A percentile compares a stretch with the other conserved stretches of the same genome.
Evolutionary conservation across 1,140 invertebrate genomes (phyloP).

Genomic region (Drosophila sp.): DNA sequence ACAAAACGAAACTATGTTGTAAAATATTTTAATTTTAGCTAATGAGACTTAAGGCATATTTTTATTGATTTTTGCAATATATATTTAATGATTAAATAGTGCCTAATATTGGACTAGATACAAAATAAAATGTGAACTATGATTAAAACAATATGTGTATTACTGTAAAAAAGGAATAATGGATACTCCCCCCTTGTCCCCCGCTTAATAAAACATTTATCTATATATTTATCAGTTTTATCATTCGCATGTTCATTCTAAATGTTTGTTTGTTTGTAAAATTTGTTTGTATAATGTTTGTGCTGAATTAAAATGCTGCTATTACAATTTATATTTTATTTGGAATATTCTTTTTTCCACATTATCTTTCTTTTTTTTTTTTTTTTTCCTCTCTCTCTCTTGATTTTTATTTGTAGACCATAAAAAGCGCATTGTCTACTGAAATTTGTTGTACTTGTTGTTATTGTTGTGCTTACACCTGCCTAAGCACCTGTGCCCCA

Average conservation of each 20-base stretch:
- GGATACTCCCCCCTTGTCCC: slow-evolving; percentile 1
- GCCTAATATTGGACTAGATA: slow-evolving; percentile 62
- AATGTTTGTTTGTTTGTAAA: slow-evolving; percentile 27
- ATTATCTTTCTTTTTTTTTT: slow-evolving; percentile 43
- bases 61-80: slow-evolving; percentile 77
- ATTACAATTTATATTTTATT: slow-evolving; percentile 43
- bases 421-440: slow-evolving; percentile 70
- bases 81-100: slow-evolving; percentile 70
- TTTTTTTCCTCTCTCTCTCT: slow-evolving; percentile 40
- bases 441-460: slow-evolving; percentile 72
- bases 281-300: slow-evolving; percentile 44
- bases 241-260: slow-evolving; percentile 58
- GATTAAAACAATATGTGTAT: slow-evolving; percentile 69
- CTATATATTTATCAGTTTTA: background rate
- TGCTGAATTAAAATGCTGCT: slow-evolving; percentile 49
- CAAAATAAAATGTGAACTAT: slow-evolving; percentile 69
- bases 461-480: slow-evolving; percentile 65
- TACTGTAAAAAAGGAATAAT: slow-evolving; percentile 44
- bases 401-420: slow-evolving; percentile 72
- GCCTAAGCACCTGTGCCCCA: slow-evolving; percentile 26
- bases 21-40: slow-evolving; percentile 72
- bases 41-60: slow-evolving; percentile 69
- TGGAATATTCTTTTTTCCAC: slow-evolving; percentile 44
- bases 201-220: slow-evolving; percentile 7
- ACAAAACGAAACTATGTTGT: slow-evolving; percentile 49